Conservation (phyloP, 2,888 invertebrate species). For the Pocota personata region DNA sequence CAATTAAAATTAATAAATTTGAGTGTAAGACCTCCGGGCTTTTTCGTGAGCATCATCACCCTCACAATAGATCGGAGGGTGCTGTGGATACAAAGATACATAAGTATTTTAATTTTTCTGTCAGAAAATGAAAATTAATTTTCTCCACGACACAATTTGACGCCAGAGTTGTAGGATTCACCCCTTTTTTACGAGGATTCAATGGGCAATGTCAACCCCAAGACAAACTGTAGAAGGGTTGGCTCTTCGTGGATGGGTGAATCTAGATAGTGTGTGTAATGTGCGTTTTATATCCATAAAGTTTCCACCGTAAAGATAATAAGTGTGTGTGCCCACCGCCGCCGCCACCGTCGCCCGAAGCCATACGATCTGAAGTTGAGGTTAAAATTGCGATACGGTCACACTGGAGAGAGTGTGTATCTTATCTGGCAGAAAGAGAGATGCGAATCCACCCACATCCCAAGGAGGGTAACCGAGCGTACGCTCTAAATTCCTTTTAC, state of each 20-base stretch:
- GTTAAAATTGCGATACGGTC: constrained; percentile 65
- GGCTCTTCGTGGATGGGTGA: constrained; percentile 33
- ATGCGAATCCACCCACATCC: background rate
- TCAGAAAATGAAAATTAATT: constrained; percentile 81
- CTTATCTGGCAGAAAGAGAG: constrained; percentile 35
- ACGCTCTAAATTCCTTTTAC: constrained; percentile 72
- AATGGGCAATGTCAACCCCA: constrained; percentile 21
- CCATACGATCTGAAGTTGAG: constrained; percentile 67
- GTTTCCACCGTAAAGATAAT: constrained; percentile 60
- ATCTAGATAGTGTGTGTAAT: constrained; percentile 72
- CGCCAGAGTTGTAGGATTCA: constrained; percentile 31
- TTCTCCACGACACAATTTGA: constrained; percentile 74
- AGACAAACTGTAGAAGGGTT: constrained; percentile 43
- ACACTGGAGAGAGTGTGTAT: constrained; percentile 16
- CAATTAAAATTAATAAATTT: constrained; percentile 81
- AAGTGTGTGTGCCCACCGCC: constrained; percentile 39
- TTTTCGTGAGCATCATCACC: constrained; percentile 13
- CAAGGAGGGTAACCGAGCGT: constrained; percentile 63
- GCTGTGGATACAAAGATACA: constrained; percentile 28
- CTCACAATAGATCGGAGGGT: background rate
- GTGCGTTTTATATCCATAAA: constrained; percentile 73
- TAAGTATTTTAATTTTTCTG: constrained; percentile 78
- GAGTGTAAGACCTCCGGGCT: constrained; percentile 59
- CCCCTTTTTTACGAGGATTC: background rate
- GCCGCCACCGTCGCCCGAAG: constrained; percentile 43